phyloP scores from a whole-genome alignment of 2,113 vertebrate genomes.

The Echinops telfairi region DNA sequence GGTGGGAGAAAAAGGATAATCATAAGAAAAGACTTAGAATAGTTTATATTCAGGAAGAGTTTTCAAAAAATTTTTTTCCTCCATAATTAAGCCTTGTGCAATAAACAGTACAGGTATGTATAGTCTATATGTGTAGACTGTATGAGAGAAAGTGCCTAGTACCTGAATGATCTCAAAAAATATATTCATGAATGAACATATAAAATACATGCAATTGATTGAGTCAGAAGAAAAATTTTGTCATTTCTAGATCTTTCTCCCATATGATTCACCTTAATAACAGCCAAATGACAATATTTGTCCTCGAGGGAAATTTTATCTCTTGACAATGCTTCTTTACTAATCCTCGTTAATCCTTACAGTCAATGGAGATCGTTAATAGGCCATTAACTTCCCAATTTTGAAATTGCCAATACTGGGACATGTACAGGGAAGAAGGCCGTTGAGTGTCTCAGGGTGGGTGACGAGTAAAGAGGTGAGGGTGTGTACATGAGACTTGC shows the following conservation, averaged over 20 bases:
- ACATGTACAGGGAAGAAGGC: not conserved
- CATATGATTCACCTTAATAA: slow-evolving; percentile 65
- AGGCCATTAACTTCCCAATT: slow-evolving; percentile 47
- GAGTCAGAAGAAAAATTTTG: slow-evolving; percentile 66
- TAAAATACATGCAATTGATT: slow-evolving; percentile 64
- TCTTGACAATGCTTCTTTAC: slow-evolving; percentile 59
- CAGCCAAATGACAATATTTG: slow-evolving; percentile 68
- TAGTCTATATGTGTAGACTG: not conserved
- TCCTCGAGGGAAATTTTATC: slow-evolving; percentile 69
- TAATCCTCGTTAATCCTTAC: slow-evolving; percentile 71
- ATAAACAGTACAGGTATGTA: not conserved
- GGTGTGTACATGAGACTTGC: slow-evolving; percentile 8
- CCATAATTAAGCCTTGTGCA: not conserved
- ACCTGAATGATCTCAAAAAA: slow-evolving; percentile 7
- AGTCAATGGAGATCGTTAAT: slow-evolving; percentile 54
- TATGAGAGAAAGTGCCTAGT: slow-evolving; percentile 11
- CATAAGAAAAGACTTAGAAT: slow-evolving; percentile 26
- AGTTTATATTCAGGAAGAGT: slow-evolving; percentile 27
- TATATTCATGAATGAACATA: slow-evolving; percentile 59
- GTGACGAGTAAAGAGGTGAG: slow-evolving; percentile 33
- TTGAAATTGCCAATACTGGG: slow-evolving; percentile 23
- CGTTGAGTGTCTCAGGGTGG: slow-evolving; percentile 16
- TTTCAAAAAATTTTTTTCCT: not conserved
- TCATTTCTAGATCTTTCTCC: slow-evolving; percentile 62
- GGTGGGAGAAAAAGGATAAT: not conserved